Percentiles rank a stretch among this genome's conserved stretches.
Conservation (phyloP, 2,797 vertebrate genomes). For the Acrossocheilus fasciatus region DNA sequence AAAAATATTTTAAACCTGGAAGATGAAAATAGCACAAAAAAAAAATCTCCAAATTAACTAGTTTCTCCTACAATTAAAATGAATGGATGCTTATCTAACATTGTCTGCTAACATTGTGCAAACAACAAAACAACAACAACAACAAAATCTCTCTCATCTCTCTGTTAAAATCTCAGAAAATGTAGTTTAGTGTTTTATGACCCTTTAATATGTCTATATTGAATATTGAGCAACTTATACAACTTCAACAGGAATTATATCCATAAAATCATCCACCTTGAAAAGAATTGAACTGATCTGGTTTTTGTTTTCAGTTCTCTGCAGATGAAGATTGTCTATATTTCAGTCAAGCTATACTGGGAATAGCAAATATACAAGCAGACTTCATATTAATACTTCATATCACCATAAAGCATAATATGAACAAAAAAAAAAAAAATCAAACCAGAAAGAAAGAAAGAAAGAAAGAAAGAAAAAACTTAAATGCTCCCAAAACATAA, state of each 20-base stretch:
- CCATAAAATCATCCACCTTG: background rate
- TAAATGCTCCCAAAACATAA: no score
- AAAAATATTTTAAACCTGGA: background rate
- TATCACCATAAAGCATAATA: background rate
- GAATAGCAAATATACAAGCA: background rate
- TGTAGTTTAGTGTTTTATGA: background rate
- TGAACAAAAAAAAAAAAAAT: background rate
- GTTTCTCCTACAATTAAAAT: background rate
- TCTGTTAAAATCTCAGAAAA: background rate
- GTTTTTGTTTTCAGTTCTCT: background rate
- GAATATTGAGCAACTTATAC: background rate
- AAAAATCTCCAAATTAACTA: background rate
- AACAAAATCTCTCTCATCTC: no score
- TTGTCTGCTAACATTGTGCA: background rate
- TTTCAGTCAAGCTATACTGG: no score
- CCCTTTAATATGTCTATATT: background rate
- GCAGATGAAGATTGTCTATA: background rate
- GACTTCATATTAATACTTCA: no score
- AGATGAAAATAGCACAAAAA: background rate
- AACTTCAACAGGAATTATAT: background rate
- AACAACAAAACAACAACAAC: no score
- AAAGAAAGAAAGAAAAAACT: no score
- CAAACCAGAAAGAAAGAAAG: background rate
- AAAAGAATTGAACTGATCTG: background rate
- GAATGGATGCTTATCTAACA: background rate